Base-by-base conservation (phyloP, 2,113 vertebrate genomes). In the Elephantulus edwardii region DNA sequence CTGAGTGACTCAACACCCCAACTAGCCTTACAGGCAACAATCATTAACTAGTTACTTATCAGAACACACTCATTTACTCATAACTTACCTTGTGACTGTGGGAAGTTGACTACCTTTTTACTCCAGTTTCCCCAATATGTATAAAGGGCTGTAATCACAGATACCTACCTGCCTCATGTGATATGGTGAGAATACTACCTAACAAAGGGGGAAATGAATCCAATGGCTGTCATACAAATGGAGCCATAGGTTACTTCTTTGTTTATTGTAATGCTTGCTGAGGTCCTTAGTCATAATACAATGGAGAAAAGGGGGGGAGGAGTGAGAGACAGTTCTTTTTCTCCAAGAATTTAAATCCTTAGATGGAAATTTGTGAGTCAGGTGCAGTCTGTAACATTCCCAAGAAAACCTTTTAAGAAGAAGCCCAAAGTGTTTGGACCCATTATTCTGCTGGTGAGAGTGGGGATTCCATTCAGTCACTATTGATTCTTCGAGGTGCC, bases 161-260 rank as follows among this genome's bases (percentile, higher is more conserved):
- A 50, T 10, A 50, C 48, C n/a, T 24, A 44, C 19, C 16, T 72
- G 35, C 70, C 9, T 58, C n/a, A 4, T 3, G 74, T 58, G 54
- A 40, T 10, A 3, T 54, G 16, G 12, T 24, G 50, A 72, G 33
- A 12, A 60, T 46, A 77, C n/a, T 33, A 50, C 8, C 0, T 84
- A 42, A 2, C 38, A 24, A 54, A 42, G 71, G 1, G 24, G 28
- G 17, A 82, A 46, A 72, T 22, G n/a, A 76, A 33, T 71, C 20
- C 11, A 76, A 33, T 8, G 9, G 14, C 11, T 17, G 8, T 8
- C 26, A 22, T 12, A 17, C 6, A 76, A 20, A 38, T 35, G 28
- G 52, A 0, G 0, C 17, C 44, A 8, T 2, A 44, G n/a, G 58
- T 40, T 42, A 38, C 3, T 35, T 1, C 0, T 66, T 92, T 42